Conservation (phyloP, 2,113 vertebrate genomes). For the Nesoenas mayeri region DNA sequence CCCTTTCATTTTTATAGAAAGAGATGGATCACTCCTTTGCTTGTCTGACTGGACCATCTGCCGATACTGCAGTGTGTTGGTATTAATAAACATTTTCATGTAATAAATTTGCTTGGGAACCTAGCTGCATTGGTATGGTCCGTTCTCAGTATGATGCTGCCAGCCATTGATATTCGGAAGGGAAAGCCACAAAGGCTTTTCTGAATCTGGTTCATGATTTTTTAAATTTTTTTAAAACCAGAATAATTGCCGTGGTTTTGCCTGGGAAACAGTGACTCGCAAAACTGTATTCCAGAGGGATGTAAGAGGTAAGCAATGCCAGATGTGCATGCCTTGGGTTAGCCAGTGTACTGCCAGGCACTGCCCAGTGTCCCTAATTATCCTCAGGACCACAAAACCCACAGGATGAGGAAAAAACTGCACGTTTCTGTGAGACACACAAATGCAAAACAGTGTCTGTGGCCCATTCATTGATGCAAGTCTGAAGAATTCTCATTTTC, state of each 20-base stretch:
- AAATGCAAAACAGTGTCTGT: neutral
- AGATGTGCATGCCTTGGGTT: conserved; percentile 3
- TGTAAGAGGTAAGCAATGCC: neutral
- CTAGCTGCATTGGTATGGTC: neutral
- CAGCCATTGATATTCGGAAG: neutral
- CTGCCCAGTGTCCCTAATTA: neutral
- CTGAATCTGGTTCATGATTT: neutral
- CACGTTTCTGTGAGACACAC: neutral
- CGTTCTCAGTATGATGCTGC: neutral
- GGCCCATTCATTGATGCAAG: neutral
- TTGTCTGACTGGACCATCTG: neutral
- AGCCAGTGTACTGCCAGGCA: conserved; percentile 19
- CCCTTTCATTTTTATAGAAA: neutral
- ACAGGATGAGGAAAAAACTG: conserved; percentile 5
- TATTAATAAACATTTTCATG: neutral
- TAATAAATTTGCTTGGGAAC: neutral
- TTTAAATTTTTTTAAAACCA: neutral
- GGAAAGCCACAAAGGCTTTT: neutral
- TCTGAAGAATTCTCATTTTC: neutral
- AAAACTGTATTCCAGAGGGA: neutral
- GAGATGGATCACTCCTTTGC: neutral
- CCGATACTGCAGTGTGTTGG: neutral
- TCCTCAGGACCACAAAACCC: conserved; percentile 19
- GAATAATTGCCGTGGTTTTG: neutral
- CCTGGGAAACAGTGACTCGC: neutral